These are phyloP conservation scores for Archips crataeganus DNA, from an alignment of 2,888 invertebrate genomes.

Conservation along the genomic window DNA sequence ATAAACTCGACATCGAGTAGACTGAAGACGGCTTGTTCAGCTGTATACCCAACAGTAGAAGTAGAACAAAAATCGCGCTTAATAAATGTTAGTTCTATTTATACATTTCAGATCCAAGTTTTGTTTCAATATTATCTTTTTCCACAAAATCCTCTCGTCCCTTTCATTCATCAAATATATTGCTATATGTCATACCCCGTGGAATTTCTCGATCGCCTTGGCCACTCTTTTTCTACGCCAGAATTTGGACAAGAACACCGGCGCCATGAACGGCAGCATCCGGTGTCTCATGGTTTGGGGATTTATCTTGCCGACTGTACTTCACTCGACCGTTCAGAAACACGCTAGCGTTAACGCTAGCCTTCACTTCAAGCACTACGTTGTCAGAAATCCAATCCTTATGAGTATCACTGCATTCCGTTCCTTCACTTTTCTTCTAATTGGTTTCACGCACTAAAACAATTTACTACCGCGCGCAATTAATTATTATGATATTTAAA, in stretches of 20 bases:
- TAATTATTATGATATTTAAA: not conserved
- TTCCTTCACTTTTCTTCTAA: not conserved
- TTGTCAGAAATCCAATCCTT: not conserved
- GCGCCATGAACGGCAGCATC: slow-evolving; percentile 76
- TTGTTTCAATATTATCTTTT: not conserved
- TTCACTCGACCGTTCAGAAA: slow-evolving; percentile 10
- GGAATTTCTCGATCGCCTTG: slow-evolving; percentile 75
- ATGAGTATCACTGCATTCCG: slow-evolving; percentile 4
- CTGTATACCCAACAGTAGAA: too few species aligned
- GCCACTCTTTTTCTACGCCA: slow-evolving; percentile 72
- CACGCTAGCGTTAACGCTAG: slow-evolving; percentile 34
- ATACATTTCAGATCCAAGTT: not conserved
- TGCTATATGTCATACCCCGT: slow-evolving; percentile 63
- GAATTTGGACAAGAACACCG: slow-evolving; percentile 77
- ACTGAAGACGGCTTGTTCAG: too few species aligned
- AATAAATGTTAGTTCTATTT: too few species aligned
- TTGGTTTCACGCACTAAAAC: not conserved
- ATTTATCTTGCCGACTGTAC: slow-evolving; percentile 71
- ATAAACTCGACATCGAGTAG: too few species aligned
- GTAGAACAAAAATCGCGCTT: too few species aligned
- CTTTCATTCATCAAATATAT: not conserved
- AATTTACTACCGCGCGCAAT: not conserved
- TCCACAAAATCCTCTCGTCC: not conserved
- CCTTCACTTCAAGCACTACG: not conserved
- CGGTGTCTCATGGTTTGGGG: slow-evolving; percentile 83